These are phyloP conservation scores for Anoplius nigerrimus DNA, from an alignment of 2,888 invertebrate genomes.

Conservation along the genomic window DNA sequence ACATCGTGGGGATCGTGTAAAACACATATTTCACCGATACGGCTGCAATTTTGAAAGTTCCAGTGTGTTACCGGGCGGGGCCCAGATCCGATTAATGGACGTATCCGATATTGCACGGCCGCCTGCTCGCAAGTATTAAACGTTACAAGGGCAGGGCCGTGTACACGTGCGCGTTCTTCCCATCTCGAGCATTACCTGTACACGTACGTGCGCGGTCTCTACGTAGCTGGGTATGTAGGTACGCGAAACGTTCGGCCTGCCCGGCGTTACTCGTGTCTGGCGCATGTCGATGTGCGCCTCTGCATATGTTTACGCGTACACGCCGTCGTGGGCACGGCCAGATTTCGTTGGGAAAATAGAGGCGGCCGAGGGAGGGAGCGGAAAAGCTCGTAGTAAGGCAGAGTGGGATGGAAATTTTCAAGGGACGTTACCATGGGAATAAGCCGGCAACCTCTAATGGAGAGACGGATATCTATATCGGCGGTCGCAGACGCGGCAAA, in stretches of 20 bases:
- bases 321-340: neutral
- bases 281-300: constrained; percentile 11
- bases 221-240: too few relatives aligned
- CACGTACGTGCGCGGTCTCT: neutral
- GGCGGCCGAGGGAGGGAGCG: constrained; percentile 23
- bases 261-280: neutral
- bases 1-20: too few relatives aligned
- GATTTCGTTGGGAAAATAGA: neutral
- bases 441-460: constrained; percentile 64
- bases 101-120: constrained; percentile 51
- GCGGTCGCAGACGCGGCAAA: constrained; percentile 32
- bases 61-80: constrained; percentile 26
- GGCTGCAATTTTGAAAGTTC: constrained; percentile 42
- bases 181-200: neutral
- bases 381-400: constrained; percentile 14
- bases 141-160: constrained; percentile 43
- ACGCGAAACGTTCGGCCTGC: too few relatives aligned
- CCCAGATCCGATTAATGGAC: constrained; percentile 51
- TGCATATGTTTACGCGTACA: constrained; percentile 38
- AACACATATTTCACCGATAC: constrained; percentile 4
- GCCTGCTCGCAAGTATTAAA: constrained; percentile 46
- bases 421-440: constrained; percentile 65
- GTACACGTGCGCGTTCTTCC: neutral
- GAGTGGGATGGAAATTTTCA: neutral
- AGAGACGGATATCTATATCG: constrained; percentile 56